phyloP scores from a whole-genome alignment of 1,140 invertebrate species.

The Panagrolaimus sp. region DNA sequence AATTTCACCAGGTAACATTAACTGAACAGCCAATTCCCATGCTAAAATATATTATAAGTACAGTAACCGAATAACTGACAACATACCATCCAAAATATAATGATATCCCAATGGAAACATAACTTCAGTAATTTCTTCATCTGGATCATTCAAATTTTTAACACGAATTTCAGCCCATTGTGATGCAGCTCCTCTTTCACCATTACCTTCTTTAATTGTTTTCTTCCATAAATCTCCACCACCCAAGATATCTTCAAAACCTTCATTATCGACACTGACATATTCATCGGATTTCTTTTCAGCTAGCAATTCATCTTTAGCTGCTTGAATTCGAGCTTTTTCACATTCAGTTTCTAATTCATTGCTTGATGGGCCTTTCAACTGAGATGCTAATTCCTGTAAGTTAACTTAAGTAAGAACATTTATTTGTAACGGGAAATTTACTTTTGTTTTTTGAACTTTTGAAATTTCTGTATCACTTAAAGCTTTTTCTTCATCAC shows the following conservation, averaged over 20 bases:
- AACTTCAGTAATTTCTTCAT: not conserved
- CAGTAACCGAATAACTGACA: not conserved
- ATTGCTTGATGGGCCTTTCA: conserved; percentile 5
- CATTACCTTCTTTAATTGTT: not conserved
- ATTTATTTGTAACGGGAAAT: not conserved
- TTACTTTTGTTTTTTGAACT: too few species aligned
- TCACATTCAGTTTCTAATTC: not conserved
- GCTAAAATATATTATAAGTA: not conserved
- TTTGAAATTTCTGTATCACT: too few species aligned
- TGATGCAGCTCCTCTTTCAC: not conserved
- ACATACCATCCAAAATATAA: conserved; percentile 5
- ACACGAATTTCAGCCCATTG: not conserved
- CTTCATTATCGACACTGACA: not conserved
- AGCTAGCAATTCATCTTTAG: not conserved
- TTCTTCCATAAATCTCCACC: conserved; percentile 8
- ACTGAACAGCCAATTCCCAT: not conserved
- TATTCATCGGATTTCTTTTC: not conserved
- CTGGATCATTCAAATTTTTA: not conserved
- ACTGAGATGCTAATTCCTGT: not conserved
- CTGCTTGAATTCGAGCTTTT: not conserved
- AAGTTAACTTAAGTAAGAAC: not conserved
- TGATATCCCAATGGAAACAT: not conserved
- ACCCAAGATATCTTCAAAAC: conserved; percentile 2
- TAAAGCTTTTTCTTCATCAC: too few species aligned
- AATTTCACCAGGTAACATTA: conserved; percentile 2